Evolutionary conservation across 2,797 vertebrate species (phyloP).

Genomic region (Triplophysa yarkandensis): DNA sequence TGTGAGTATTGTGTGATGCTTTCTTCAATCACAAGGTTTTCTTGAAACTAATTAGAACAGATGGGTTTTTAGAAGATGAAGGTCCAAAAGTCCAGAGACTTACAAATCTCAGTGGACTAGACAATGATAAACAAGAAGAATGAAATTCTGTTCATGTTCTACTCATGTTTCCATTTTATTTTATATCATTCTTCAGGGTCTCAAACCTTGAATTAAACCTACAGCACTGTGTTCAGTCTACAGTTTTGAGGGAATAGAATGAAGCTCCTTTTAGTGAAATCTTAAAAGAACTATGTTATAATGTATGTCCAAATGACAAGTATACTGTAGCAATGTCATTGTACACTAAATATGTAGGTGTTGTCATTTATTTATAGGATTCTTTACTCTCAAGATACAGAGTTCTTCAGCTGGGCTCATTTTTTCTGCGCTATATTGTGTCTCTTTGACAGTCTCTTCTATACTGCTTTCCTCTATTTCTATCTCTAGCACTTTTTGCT

Average conservation of each 20-base stretch:
- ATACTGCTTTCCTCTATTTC: background rate
- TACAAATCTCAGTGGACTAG: background rate
- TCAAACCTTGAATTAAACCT: background rate
- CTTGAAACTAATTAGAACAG: constrained; percentile 4
- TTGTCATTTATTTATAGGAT: constrained; percentile 38
- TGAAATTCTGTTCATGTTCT: background rate
- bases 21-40: constrained; percentile 13
- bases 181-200: background rate
- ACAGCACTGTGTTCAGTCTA: background rate
- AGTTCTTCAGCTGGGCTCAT: constrained; percentile 8
- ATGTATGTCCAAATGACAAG: background rate
- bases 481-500: background rate
- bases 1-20: background rate
- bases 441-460: constrained; percentile 21
- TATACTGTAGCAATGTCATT: too few species aligned
- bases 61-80: background rate
- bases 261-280: constrained; percentile 9
- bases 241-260: background rate
- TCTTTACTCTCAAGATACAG: background rate
- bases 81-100: background rate
- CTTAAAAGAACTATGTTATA: constrained; percentile 8
- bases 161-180: background rate
- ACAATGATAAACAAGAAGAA: background rate
- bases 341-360: constrained; percentile 2
- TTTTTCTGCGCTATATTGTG: constrained; percentile 13